These are phyloP conservation scores for Metellina segmentata DNA, from an alignment of 2,888 invertebrate species.

Conservation along the genomic window DNA sequence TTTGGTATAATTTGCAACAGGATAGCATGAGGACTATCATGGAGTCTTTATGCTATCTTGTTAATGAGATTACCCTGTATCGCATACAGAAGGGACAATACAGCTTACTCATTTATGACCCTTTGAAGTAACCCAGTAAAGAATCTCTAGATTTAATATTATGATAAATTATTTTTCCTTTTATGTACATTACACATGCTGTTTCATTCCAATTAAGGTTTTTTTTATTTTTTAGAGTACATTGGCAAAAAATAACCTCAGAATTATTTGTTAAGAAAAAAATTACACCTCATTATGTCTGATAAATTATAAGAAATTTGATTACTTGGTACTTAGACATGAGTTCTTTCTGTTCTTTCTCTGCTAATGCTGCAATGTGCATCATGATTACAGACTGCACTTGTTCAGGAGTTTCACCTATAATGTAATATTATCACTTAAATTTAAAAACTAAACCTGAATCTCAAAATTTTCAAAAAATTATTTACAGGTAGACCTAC, in stretches of 20 bases:
- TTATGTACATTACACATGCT: too few relatives aligned
- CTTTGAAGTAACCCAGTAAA: too few relatives aligned
- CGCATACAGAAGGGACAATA: too few relatives aligned
- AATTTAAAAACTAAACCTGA: neutral
- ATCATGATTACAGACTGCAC: slow-evolving; percentile 89
- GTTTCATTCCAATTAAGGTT: too few relatives aligned
- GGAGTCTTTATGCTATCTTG: too few relatives aligned
- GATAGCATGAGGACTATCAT: too few relatives aligned
- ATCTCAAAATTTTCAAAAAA: neutral
- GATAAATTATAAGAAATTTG: neutral
- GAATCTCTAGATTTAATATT: too few relatives aligned
- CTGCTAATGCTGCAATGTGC: slow-evolving; percentile 89
- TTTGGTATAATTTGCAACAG: too few relatives aligned
- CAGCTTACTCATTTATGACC: too few relatives aligned
- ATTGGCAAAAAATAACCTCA: neutral
- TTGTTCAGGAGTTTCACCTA: slow-evolving; percentile 89
- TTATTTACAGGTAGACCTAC: slow-evolving; percentile 80
- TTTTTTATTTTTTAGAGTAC: neutral
- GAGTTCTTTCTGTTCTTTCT: slow-evolving; percentile 91
- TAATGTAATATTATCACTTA: neutral
- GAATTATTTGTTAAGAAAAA: neutral
- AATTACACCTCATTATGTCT: neutral
- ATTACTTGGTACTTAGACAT: slow-evolving; percentile 87
- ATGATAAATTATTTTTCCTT: too few relatives aligned
- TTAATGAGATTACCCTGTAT: too few relatives aligned